Evolutionary conservation across 1,140 invertebrate species (phyloP).

Genomic region (Brachionus rubens): DNA sequence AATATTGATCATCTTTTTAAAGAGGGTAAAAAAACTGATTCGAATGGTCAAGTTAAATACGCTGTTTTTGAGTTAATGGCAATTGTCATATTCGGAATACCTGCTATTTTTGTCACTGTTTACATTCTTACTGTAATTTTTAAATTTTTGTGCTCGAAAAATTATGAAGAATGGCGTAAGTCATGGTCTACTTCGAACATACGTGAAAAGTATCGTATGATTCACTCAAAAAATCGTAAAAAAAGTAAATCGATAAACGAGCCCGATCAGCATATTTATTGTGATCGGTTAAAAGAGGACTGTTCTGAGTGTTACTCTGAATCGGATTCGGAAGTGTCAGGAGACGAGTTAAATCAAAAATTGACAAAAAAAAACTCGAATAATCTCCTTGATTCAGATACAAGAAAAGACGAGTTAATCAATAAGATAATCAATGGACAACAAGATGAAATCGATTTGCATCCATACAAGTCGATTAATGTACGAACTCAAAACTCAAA

Average conservation of each 20-base stretch:
- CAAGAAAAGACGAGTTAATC: conserved; percentile 17
- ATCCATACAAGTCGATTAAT: not conserved
- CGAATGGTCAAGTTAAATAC: not conserved
- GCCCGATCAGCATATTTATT: not conserved
- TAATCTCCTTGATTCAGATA: not conserved
- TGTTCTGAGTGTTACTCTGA: conserved; percentile 9
- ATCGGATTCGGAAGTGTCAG: not conserved
- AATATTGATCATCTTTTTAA: conserved; percentile 11
- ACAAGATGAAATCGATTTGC: conserved; percentile 25
- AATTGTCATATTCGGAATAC: conserved; percentile 34
- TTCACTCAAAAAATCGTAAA: conserved; percentile 20
- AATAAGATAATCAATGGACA: not conserved
- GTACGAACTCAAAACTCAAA: not conserved
- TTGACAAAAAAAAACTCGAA: not conserved
- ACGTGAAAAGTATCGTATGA: not conserved
- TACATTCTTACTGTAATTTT: conserved; percentile 13
- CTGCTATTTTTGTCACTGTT: not conserved
- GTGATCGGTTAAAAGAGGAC: not conserved
- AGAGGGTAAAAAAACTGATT: not conserved
- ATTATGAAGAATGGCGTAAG: conserved; percentile 23
- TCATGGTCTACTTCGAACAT: conserved; percentile 25
- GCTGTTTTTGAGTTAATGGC: conserved; percentile 40
- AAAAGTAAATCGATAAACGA: not conserved
- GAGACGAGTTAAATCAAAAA: not conserved
- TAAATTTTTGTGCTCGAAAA: conserved; percentile 37